Evolutionary conservation across 2,888 invertebrate species (phyloP).

Genomic region (Ceriagrion tenellum): DNA sequence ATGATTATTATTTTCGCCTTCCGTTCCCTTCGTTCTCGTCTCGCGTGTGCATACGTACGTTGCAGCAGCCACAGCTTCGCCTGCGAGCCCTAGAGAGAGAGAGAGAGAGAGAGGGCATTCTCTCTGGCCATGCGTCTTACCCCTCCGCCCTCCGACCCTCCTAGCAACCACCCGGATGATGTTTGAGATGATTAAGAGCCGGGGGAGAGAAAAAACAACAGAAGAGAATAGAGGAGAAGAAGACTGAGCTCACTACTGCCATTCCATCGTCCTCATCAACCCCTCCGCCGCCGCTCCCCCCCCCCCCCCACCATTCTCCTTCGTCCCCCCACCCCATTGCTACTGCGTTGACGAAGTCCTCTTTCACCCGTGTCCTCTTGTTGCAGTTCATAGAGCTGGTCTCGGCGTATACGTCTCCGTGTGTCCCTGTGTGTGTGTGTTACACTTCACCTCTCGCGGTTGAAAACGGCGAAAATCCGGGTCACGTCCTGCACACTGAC

Average conservation of each 20-base stretch:
- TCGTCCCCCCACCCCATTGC: background rate
- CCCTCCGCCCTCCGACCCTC: background rate
- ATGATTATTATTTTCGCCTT: background rate
- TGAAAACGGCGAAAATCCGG: conserved; percentile 60
- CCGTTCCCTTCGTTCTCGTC: background rate
- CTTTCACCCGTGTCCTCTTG: background rate
- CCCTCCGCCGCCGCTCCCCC: background rate
- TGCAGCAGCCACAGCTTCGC: background rate
- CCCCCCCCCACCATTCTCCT: background rate
- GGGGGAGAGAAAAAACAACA: too few relatives aligned
- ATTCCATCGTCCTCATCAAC: background rate
- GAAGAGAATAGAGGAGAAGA: background rate
- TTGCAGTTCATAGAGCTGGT: background rate
- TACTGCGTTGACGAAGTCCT: conserved; percentile 40
- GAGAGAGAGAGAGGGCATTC: background rate
- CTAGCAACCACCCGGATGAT: background rate
- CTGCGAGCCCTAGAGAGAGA: too few relatives aligned
- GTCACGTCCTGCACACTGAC: conserved; percentile 55
- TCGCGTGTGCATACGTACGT: background rate
- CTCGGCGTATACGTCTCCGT: background rate
- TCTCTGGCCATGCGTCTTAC: background rate
- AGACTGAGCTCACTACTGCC: background rate
- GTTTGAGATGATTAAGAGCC: conserved; percentile 51
- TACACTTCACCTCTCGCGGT: conserved; percentile 51
- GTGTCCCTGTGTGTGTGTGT: background rate